Conservation (phyloP, 2,113 vertebrate genomes). For the Strix uralensis region DNA sequence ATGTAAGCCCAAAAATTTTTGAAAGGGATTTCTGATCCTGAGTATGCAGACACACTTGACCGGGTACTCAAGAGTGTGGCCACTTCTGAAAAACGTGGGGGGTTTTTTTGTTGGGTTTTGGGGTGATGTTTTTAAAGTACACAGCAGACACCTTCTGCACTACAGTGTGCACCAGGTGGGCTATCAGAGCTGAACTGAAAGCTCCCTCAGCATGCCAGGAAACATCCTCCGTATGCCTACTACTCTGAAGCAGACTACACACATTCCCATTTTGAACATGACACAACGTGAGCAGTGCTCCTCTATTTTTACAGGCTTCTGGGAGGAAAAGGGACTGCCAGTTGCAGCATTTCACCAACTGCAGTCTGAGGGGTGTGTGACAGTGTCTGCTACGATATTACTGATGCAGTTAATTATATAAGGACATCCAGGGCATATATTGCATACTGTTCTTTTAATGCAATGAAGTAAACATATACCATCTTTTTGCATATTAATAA, state of each 20-base stretch:
- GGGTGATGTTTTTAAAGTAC: background rate
- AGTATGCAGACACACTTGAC: background rate
- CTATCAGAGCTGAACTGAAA: background rate
- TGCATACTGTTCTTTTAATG: background rate
- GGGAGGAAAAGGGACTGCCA: background rate
- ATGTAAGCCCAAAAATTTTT: background rate
- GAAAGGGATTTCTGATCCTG: background rate
- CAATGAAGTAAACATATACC: background rate
- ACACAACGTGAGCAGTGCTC: background rate
- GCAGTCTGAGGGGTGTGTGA: background rate
- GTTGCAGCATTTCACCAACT: background rate
- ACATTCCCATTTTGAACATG: rapidly evolving
- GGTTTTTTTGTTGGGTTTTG: background rate
- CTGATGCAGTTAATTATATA: background rate
- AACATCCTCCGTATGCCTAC: background rate
- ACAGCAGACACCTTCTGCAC: background rate
- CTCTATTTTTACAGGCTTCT: background rate
- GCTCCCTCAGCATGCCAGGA: background rate
- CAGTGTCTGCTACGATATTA: background rate
- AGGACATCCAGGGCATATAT: background rate
- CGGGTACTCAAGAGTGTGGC: background rate
- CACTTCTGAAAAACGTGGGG: background rate
- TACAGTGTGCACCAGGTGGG: background rate
- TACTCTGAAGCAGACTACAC: background rate
- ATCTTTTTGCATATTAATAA: background rate